Base-by-base conservation (phyloP, 2,888 invertebrate genomes). In the Drosophila recens region DNA sequence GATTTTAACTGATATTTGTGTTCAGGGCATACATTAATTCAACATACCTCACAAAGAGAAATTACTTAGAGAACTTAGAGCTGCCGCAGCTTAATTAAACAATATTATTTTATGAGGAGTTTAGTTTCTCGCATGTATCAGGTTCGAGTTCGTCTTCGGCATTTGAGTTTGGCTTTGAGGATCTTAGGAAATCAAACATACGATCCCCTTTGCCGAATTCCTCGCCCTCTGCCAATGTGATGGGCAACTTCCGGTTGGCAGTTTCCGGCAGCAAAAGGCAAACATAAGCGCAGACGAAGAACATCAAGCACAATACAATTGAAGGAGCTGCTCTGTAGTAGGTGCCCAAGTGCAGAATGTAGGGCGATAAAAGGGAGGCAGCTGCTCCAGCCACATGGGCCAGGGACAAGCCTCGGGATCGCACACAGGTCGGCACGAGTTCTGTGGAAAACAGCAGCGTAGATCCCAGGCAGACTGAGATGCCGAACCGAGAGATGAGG, bases 391-490 rank as follows among this genome's bases (percentile, higher is more conserved):
- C 93, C 11, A 95, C 93, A 80, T 95, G 94, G 1, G 94, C 93
- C n/a, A 93, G 92, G 0, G 94, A 93, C n/a, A 95, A 93, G 15
- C 94, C 95, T 80, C 94, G 94, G 0, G 94, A 95, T 52, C 95
- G 90, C 9, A 95, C 94, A 63, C 94, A 94, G 10, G 95, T 95
- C 15, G 95, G 95, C 59, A 95, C 93, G 13, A 95, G 88, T 85
- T 95, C 95, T 0, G 94, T 94, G 4, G 94, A 94, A 78, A 95
- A 95, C 85, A 95, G 94, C 45, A 94, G 93, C 4, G 94, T 94
- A 4, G 94, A 94, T 79, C 94, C 94, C 75, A 94, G 94, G 3
- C 94, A 94, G 0, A 94, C 93, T 13, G 94, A 94, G 8, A 95
- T 93, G 6, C 93, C 93, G 23, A 95, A 92, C 17, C 95, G 92